Conservation (phyloP, 1,140 invertebrate genomes). For the Aethina tumida region DNA sequence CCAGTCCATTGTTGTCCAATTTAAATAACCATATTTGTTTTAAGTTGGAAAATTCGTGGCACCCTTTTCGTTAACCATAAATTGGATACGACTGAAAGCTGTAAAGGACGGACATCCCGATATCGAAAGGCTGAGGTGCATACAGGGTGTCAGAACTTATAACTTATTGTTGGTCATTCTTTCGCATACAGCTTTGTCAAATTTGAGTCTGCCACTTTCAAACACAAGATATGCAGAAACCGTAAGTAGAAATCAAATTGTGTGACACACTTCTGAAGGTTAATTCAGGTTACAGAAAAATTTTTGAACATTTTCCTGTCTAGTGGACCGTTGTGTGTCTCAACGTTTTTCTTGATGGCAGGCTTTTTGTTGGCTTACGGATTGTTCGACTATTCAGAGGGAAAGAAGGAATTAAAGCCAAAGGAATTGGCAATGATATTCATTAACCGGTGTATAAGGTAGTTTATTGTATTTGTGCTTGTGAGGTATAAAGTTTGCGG, state of each 20-base stretch:
- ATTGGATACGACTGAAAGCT: constrained; percentile 17
- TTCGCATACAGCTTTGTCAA: constrained; percentile 14
- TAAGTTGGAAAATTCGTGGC: constrained; percentile 11
- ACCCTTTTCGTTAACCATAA: constrained; percentile 18
- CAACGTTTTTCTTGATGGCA: constrained; percentile 20
- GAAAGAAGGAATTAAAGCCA: constrained; percentile 10
- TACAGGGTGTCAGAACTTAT: constrained; percentile 24
- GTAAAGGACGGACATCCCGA: constrained; percentile 15
- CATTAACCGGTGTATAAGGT: constrained; percentile 17
- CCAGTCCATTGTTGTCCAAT: no score
- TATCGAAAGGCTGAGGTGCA: constrained; percentile 14
- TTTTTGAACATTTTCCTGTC: constrained; percentile 9
- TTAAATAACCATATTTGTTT: no score
- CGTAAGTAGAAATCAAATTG: no score
- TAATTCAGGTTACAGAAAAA: background rate
- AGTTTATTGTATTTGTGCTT: background rate
- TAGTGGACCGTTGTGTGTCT: constrained; percentile 15
- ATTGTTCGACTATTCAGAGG: constrained; percentile 12
- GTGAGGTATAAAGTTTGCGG: constrained; percentile 1
- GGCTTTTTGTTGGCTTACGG: constrained; percentile 15
- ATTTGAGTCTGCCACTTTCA: constrained; percentile 10
- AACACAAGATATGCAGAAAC: constrained; percentile 20
- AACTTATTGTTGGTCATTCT: constrained; percentile 18
- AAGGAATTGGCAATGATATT: constrained; percentile 11
- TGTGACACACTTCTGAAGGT: background rate